Evolutionary conservation across 2,113 vertebrate genomes (phyloP), one percentile per base, ranked within the genome.

Genomic region (Thinocorus orbignyianus): DNA sequence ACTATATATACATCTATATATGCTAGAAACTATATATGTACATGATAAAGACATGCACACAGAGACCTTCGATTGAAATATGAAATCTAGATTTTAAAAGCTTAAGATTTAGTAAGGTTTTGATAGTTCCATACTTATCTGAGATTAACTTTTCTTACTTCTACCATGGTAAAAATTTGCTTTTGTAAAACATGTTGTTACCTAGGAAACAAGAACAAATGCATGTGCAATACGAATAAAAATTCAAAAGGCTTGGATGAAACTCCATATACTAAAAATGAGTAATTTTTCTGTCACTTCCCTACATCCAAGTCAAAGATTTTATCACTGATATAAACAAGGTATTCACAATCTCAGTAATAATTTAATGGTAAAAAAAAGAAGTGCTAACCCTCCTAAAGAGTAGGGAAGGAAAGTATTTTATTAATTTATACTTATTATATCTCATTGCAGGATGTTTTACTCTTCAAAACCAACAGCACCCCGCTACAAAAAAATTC

Each of bases 121-220:
- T 48, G 7, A 61, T 49, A 91, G 48, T 37, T 85, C 24, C n/a
- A 69, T 60, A 57, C 20, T 76, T 85, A 82, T 37, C 11, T 77
- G 52, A 84, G 26, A 73, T 83, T 81, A 91, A 89, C 20, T 84
- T 86, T 66, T 76, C 68, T 80, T 74, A 84, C 15, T 90, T 90
- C 54, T 91, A 92, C 10, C 35, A 26, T 2, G 1, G 28, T 68
- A 83, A 86, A 93, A 86, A 91, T 74, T 33, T 64, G 55, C 86
- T 81, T 85, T 92, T 85, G 49, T 46, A 91, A 91, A 92, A 57
- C 48, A 84, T 24, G 35, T 51, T 70, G 81, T 94, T 93, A 72
- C 93, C 93, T 88, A 85, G 87, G 94, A 85, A 95, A 96, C 94
- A 82, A 87, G 89, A 81, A 68, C 33, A 79, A 92, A 87, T 31